Base-by-base conservation (phyloP, 2,113 vertebrate genomes). In the Zosterops japonicus region DNA sequence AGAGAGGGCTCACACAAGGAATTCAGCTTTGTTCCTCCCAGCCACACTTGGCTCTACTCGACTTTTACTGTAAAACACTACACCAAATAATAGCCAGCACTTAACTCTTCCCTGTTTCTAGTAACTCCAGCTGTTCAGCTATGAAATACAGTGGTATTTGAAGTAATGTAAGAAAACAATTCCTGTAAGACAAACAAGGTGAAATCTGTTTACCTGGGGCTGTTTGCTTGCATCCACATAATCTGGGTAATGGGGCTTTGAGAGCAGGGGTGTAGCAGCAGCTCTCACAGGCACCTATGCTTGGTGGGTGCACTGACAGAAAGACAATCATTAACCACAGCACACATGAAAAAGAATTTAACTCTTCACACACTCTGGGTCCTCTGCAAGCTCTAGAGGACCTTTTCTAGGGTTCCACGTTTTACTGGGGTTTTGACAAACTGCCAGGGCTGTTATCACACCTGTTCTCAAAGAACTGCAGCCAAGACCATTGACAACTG, bases 11-110 rank as follows among this genome's bases (percentile, higher is more conserved):
- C 8, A 4, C 5, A 25, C 24, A 6, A 5, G 28, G 18, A 24
- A 4, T 20, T 29, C 17, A 9, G 29, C 83, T 33, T 47, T 36
- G 14, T 59, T 59, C 55, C 35, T 52, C 31, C 72, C 17, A 5
- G 56, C 27, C 3, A 7, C 5, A 1, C 9, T 14, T 3, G 0
- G 0, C 27, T 29, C 27, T 29, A 8, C 14, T 33, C 1, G 3
- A 6, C 28, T 12, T 1, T 8, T 23, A 9, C 19, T 25, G 10
- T 52, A 14, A 47, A 64, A 31, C 16, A 8, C 14, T 47, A 28
- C 2, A 24, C 17, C 28, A 29, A 8, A 1, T 25, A 60, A 10
- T 0, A 39, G 67, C 17, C 18, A 15, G 17, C 17, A 29, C 18
- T 15, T 20, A 8, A 19, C 15, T 23, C 19, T 19, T 50, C 46